These are phyloP conservation scores for Edolisoma coerulescens DNA, from an alignment of 2,113 vertebrate species.

Conservation along the genomic window DNA sequence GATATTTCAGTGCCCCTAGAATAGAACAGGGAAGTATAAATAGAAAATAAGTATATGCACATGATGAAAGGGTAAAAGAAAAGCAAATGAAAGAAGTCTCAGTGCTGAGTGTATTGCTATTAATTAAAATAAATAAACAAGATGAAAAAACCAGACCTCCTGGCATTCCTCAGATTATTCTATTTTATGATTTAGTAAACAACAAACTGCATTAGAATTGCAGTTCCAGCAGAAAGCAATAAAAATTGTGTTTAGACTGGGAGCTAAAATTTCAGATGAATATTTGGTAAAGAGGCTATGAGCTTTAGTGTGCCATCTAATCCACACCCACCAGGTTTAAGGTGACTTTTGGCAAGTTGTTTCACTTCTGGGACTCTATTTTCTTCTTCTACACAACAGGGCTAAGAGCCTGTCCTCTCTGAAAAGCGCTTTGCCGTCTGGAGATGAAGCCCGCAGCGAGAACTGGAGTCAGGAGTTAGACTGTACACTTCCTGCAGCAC, in stretches of 20 bases:
- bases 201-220: not conserved
- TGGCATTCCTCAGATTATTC: not conserved
- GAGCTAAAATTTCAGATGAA: not conserved
- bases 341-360: not conserved
- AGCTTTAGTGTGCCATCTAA: not conserved
- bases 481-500: not conserved
- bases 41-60: not conserved
- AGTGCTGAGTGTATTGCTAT: not conserved
- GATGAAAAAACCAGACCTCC: not conserved
- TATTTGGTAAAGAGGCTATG: not conserved
- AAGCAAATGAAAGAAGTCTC: not conserved
- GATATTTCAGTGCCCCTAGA: not conserved
- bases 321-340: not conserved
- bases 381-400: not conserved
- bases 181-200: not conserved
- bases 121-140: slow-evolving; percentile 41
- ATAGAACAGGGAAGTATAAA: not conserved
- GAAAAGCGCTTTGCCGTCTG: not conserved
- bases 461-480: not conserved
- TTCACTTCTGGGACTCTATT: not conserved
- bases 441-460: not conserved
- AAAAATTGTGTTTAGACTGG: slow-evolving; percentile 1
- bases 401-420: not conserved
- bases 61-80: not conserved
- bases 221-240: not conserved